Evolutionary conservation across 1,140 invertebrate species (phyloP), one percentile per base, ranked within the genome.

Genomic region (Eriocheir sinensis): DNA sequence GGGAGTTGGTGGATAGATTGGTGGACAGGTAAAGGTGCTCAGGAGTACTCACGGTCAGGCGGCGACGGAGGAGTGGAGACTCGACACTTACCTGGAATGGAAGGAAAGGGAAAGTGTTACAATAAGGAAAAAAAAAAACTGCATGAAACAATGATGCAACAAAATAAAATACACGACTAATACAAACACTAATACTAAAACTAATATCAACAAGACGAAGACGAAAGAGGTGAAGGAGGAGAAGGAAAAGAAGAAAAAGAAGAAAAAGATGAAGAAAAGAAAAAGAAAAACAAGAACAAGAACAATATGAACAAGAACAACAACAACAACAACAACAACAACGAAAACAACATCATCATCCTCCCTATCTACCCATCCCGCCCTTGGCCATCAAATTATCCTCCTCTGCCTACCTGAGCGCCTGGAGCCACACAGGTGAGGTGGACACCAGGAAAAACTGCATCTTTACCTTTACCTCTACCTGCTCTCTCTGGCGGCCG

Each of bases 21-120:
- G n/a, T n/a, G n/a, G n/a, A 86, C 85, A 34, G 34, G 41, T 40
- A 86, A n/a, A 85, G 81, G 41, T n/a, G 38, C 36, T 40, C 85
- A 86, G 27, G 32, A 36, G 85, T 32, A 86, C 41, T 38, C 41
- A 86, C 30, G n/a, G 41, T 27, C 27, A 21, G 60, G 60, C 21
- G 60, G 60, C n/a, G n/a, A n/a, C n/a, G n/a, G n/a, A 0, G 41
- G 27, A 86, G 12, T 38, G 6, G 27, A 27, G 27, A 36, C 85
- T 44, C n/a, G 36, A 44, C 8, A 34, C 85, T 86, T 86, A 86
- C 85, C 85, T 86, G 85, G 3, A 34, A 12, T 36, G 0, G 15
- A 86, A 79, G 38, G 8, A 86, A 15, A 86, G 0, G 8, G 8
- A 12, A 83, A 38, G 2, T n/a, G 85, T 86, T 21, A 86, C 32